Evolutionary conservation across 1,140 invertebrate genomes (phyloP).

Genomic region (Drusus annulatus): DNA sequence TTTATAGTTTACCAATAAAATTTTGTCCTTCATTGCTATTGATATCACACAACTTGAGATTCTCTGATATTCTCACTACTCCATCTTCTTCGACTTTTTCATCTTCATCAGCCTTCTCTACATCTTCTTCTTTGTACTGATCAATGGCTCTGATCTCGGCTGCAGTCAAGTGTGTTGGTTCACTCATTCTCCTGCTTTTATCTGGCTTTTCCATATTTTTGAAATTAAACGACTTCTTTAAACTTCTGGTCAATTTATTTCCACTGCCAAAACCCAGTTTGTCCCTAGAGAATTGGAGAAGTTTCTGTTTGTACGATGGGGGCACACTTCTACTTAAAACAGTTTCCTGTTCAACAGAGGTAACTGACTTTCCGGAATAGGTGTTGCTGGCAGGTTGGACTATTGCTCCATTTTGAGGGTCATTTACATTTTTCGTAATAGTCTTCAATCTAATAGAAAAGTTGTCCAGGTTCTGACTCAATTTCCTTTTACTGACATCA

Average conservation of each 20-base stretch:
- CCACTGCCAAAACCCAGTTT: constrained; percentile 69
- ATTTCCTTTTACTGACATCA: constrained; percentile 64
- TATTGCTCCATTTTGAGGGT: constrained; percentile 57
- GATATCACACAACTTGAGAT: constrained; percentile 61
- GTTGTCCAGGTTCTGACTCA: constrained; percentile 68
- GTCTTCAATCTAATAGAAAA: constrained; percentile 71
- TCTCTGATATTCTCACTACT: constrained; percentile 64
- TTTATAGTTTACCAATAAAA: constrained; percentile 55
- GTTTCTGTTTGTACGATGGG: constrained; percentile 70
- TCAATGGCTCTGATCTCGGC: constrained; percentile 58
- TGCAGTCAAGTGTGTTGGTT: constrained; percentile 65
- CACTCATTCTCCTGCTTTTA: constrained; percentile 66
- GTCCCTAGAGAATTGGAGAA: constrained; percentile 69
- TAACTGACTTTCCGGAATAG: constrained; percentile 9
- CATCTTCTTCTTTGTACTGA: constrained; percentile 61
- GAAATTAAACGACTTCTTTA: constrained; percentile 69
- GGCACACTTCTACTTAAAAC: constrained; percentile 70
- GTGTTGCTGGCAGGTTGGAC: constrained; percentile 64
- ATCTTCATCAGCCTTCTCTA: constrained; percentile 67
- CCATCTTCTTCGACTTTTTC: constrained; percentile 65
- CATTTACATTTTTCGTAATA: constrained; percentile 61
- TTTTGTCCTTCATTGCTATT: constrained; percentile 51
- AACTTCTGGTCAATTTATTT: constrained; percentile 68
- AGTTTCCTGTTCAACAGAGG: constrained; percentile 59
- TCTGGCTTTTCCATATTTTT: constrained; percentile 67